Base-by-base conservation (phyloP, 1,140 invertebrate species). In the Diploscapter pachys region DNA sequence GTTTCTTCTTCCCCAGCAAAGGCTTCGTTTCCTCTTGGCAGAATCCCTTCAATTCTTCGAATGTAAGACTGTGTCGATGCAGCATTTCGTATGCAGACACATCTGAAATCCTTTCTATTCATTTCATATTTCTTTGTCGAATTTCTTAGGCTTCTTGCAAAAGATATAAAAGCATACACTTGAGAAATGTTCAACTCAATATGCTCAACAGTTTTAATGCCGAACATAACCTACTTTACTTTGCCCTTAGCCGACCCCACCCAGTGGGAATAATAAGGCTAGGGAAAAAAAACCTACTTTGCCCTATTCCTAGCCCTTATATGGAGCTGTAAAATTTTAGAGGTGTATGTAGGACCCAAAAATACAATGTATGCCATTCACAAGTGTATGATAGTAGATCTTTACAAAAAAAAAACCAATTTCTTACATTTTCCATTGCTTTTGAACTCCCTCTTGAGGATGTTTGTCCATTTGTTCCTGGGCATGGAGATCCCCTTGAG, bases 381-480 rank as follows among this genome's bases (percentile, higher is more conserved):
- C 31, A 31, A 31, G 31, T 31, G 0, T 31, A 31, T 31, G 31
- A 31, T 31, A 31, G 31, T 31, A 31, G 31, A 31, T 31, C 31
- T 31, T 31, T 31, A 31, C 31, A 31, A 31, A 31, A 31, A 31
- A 31, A 31, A 31, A 31, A 31, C 0, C 31, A 31, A 31, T 31
- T 31, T 63, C 73, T 11, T n/a, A 80, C 77, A 51, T 71, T 71
- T 80, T 49, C 67, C 73, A 49, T 56, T 31, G 71, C 77, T 64
- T 2, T 72, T 76, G 57, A 51, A 52, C 6, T 59, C 53, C 61
- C 69, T 72, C 50, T 9, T 5, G 79, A 62, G 4, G 81, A 49
- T n/a, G 53, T 13, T 48, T 52, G 11, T 55, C 80, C 80, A 81
- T 9, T 69, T 70, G 63, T 51, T 66, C 13, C 73, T 52, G n/a